Base-by-base conservation (phyloP, 2,113 vertebrate species). In the Corythornis madagascariensis region DNA sequence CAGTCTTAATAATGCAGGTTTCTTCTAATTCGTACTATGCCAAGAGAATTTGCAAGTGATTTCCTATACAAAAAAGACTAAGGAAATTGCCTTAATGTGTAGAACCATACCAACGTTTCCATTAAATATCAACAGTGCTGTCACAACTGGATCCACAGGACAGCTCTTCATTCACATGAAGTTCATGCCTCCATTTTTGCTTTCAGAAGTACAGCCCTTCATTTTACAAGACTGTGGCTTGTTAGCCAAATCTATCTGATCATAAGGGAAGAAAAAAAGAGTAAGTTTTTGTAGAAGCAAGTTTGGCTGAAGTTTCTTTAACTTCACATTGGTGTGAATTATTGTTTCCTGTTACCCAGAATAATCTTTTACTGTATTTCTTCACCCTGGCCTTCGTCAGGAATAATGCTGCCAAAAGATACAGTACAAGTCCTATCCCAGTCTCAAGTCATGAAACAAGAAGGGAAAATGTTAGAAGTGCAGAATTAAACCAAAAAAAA, bases 321-420 rank as follows among this genome's bases (percentile, higher is more conserved):
- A 76, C 60, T 92, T 91, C 45, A 60, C 38, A 17, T 72, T 47
- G 17, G 25, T 86, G 84, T 94, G 83, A 94, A 78, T 92, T 91
- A 97, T 93, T 92, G 56, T 64, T 97, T 97, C 90, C 92, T 95
- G 81, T 94, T 94, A 87, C 29, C 11, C 28, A 87, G 73, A 93
- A 93, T 89, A 94, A 95, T 93, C 87, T 83, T 90, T 52, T 84
- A 87, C 55, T 90, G 24, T 79, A 82, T 96, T 96, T 97, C 66
- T 87, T 80, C 86, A 80, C 42, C 35, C 53, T 74, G 53, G 84
- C 75, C 40, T 75, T 52, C 40, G 2, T 7, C 77, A 69, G 72
- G 25, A 72, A 83, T 57, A 90, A 52, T 10, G 21, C 35, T 94
- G 88, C 94, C 89, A 93, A 94, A 94, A 88, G 74, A 93, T 76